A percentile compares a stretch with the other conserved stretches of the same genome.
Conservation (phyloP, 2,113 vertebrate genomes). For the Malaclemys terrapin region DNA sequence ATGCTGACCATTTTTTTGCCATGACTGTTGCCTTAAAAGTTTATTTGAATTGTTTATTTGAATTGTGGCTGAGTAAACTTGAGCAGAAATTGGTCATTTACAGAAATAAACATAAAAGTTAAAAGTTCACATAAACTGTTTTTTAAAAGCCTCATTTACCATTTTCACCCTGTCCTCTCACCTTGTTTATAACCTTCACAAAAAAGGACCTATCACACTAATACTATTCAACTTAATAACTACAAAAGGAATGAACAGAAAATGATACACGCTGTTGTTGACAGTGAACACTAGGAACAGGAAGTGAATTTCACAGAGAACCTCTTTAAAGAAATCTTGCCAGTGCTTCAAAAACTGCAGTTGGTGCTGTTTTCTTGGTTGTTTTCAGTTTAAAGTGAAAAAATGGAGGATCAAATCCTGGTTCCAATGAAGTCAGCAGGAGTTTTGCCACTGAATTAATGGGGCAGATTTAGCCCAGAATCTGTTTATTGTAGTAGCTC, state of each 20-base stretch:
- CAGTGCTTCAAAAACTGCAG: background rate
- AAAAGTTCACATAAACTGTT: background rate
- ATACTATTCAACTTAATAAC: background rate
- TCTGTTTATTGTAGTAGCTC: background rate
- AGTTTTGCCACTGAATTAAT: background rate
- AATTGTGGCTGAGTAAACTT: background rate
- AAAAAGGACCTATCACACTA: background rate
- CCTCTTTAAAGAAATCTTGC: background rate
- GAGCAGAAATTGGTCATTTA: background rate
- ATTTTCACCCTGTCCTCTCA: background rate
- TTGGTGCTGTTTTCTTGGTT: background rate
- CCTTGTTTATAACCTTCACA: background rate
- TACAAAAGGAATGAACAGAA: background rate
- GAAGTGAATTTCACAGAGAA: background rate
- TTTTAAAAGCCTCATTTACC: background rate
- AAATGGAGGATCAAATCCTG: background rate
- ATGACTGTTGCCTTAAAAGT: background rate
- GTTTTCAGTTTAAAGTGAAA: slow-evolving; percentile 18
- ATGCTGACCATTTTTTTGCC: background rate
- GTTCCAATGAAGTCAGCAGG: background rate
- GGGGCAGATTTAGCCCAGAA: background rate
- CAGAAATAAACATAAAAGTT: background rate
- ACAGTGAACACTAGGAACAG: background rate
- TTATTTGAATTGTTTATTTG: accelerated
- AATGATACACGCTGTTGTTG: background rate